phyloP scores from a whole-genome alignment of 2,113 vertebrate genomes.

The Poeciliopsis prolifica region DNA sequence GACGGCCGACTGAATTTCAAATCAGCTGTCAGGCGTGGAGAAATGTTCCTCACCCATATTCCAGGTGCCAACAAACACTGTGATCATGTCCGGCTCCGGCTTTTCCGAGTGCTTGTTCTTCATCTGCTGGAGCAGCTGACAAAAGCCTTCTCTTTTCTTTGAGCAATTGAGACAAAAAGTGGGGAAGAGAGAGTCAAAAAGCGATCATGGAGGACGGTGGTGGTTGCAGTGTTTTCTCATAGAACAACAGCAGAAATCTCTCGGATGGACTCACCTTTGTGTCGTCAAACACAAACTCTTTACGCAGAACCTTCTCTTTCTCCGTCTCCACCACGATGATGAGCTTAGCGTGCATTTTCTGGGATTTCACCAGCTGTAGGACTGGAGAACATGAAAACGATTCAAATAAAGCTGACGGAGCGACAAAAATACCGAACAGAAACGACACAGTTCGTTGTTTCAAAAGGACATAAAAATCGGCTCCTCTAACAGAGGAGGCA shows the following conservation, averaged over 20 bases:
- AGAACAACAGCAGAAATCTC: neutral
- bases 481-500: too few species aligned
- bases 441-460: too few species aligned
- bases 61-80: constrained; percentile 96
- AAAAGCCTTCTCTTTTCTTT: constrained; percentile 97
- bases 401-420: neutral
- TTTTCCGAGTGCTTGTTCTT: constrained; percentile 97
- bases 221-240: neutral
- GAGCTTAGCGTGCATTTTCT: constrained; percentile 91
- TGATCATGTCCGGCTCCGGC: constrained; percentile 97
- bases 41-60: constrained; percentile 89
- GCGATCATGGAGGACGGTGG: neutral
- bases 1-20: neutral
- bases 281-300: constrained; percentile 93
- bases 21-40: neutral
- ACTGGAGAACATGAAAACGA: constrained; percentile 75
- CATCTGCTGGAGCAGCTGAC: constrained; percentile 98
- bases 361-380: constrained; percentile 95
- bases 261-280: constrained; percentile 84
- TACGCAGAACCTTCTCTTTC: constrained; percentile 90
- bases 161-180: constrained; percentile 11
- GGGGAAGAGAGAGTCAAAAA: neutral
- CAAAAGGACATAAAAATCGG: too few species aligned
- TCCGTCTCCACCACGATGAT: constrained; percentile 91
- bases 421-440: neutral